Conservation (phyloP, 2,113 vertebrate species). For the Gnathonemus longibarbis region DNA sequence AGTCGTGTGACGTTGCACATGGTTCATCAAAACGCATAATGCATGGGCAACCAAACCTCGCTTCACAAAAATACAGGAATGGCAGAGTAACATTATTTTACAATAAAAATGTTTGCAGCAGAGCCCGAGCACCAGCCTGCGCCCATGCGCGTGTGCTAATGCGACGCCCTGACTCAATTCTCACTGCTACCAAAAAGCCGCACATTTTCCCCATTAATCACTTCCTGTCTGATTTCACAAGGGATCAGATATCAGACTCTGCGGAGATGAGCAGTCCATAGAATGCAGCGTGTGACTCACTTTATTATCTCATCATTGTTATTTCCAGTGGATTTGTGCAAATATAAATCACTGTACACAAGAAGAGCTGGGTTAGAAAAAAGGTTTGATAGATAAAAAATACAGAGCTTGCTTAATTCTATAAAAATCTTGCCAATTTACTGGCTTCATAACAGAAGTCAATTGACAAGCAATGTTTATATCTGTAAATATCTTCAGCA, state of each 20-base stretch:
- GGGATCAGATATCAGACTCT: not conserved
- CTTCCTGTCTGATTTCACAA: constrained; percentile 12
- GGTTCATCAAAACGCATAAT: not conserved
- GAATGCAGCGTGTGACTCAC: not conserved
- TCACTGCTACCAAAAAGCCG: not conserved
- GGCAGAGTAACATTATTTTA: not conserved
- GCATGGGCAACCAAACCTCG: not conserved
- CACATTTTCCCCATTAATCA: not conserved
- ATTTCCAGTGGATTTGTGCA: not conserved
- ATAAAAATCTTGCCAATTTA: not conserved
- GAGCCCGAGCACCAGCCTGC: not conserved
- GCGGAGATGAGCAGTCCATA: not conserved
- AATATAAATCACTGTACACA: not conserved
- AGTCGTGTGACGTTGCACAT: not conserved
- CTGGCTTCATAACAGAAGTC: not conserved
- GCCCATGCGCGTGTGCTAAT: not conserved
- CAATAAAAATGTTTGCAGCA: not conserved
- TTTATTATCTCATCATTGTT: not conserved
- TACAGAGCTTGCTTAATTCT: not conserved
- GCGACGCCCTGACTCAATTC: not conserved
- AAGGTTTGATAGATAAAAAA: not conserved
- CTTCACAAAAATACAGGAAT: not conserved
- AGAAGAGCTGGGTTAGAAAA: not conserved
- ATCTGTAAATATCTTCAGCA: not conserved
- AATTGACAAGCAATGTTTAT: not conserved